Evolutionary conservation across 2,888 invertebrate species (phyloP), one percentile per base, ranked within the genome.

Genomic region (Chaetoderma sp.): DNA sequence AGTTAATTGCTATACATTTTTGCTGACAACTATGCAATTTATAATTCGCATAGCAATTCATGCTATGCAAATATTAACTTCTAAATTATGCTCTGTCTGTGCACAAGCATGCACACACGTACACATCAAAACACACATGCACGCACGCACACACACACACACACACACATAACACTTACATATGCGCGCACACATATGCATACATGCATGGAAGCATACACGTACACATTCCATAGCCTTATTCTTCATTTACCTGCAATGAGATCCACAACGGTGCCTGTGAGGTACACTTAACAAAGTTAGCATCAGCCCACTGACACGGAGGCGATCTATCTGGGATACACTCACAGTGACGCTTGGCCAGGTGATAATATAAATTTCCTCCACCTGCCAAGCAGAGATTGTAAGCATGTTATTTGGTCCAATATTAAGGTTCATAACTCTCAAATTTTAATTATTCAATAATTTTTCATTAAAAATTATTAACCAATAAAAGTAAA

Each of bases 341-440:
- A 64, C 78, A 78, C 28, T 63, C 60, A 59, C 79, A 80, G 25
- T 66, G 56, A n/a, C 79, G 44, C 44, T 67, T 69, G 0, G 78
- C 71, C n/a, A n/a, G n/a, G n/a, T n/a, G n/a, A n/a, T n/a, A n/a
- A n/a, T n/a, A n/a, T n/a, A n/a, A n/a, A n/a, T n/a, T n/a, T n/a
- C n/a, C n/a, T n/a, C n/a, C n/a, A n/a, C n/a, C n/a, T n/a, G n/a
- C n/a, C n/a, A n/a, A n/a, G n/a, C n/a, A n/a, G n/a, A n/a, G n/a
- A n/a, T n/a, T n/a, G n/a, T n/a, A n/a, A n/a, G n/a, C n/a, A n/a
- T n/a, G n/a, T n/a, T n/a, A n/a, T n/a, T n/a, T n/a, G n/a, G n/a
- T n/a, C n/a, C n/a, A n/a, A n/a, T n/a, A n/a, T n/a, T n/a, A n/a
- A n/a, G n/a, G n/a, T n/a, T n/a, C n/a, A n/a, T n/a, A n/a, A n/a